Conservation (phyloP, 2,113 vertebrate genomes). For the Dipodomys ordii region DNA sequence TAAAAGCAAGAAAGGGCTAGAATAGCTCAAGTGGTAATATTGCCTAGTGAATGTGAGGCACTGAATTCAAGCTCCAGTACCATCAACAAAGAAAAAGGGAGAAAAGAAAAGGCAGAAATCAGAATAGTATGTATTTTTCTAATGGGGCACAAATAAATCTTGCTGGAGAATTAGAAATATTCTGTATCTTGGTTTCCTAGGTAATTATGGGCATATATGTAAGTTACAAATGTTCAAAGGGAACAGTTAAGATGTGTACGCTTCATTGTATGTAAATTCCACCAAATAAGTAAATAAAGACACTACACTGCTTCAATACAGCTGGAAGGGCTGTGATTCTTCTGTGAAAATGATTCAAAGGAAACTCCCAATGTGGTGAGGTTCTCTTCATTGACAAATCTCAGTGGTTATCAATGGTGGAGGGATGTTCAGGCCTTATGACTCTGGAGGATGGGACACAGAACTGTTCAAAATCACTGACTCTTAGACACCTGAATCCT, state of each 20-base stretch:
- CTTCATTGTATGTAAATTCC: neutral
- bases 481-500: neutral
- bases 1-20: too few species aligned
- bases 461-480: neutral
- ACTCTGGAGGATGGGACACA: neutral
- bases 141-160: neutral
- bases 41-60: too few species aligned
- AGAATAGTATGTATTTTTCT: neutral
- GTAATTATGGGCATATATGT: neutral
- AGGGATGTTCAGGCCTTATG: neutral
- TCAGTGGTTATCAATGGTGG: neutral
- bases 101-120: neutral
- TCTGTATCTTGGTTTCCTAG: neutral
- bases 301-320: neutral
- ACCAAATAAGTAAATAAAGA: neutral
- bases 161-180: conserved; percentile 7
- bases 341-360: conserved; percentile 30
- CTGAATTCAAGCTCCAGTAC: too few species aligned
- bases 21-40: neutral
- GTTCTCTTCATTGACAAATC: neutral
- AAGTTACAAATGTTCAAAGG: neutral
- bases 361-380: neutral
- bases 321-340: neutral
- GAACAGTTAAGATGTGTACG: neutral
- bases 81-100: too few species aligned